Conservation (phyloP, 2,888 invertebrate genomes). For the Corbicula japonica region DNA sequence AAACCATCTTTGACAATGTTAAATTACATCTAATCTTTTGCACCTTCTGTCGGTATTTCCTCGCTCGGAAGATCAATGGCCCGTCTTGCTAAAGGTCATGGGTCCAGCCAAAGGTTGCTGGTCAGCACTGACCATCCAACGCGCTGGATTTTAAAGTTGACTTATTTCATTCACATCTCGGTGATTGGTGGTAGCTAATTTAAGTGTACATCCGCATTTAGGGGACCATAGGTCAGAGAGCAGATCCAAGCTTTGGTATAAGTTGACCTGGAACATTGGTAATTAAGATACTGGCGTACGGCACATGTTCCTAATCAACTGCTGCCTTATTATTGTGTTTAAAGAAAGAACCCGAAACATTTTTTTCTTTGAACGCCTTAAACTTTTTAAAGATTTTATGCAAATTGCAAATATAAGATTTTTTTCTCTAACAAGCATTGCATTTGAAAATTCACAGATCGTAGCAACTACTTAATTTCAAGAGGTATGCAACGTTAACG, state of each 20-base stretch:
- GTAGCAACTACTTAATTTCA: no score
- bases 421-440: no score
- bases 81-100: slow-evolving; percentile 30
- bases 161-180: slow-evolving; percentile 45
- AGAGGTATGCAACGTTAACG: no score
- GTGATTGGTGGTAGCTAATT: slow-evolving; percentile 28
- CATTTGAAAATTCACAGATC: no score
- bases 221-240: slow-evolving; percentile 16
- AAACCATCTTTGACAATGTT: slow-evolving; percentile 13
- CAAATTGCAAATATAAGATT: no score
- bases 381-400: no score
- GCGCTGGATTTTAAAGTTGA: slow-evolving; percentile 43
- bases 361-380: no score
- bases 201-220: slow-evolving; percentile 20
- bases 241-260: no score
- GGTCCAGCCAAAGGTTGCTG: slow-evolving; percentile 46
- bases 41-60: slow-evolving; percentile 26
- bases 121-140: slow-evolving; percentile 45
- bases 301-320: no score
- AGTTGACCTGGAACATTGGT: no score
- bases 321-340: no score
- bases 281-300: slow-evolving; percentile 21
- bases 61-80: slow-evolving; percentile 38
- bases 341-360: no score
- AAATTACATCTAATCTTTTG: not conserved